Percentiles rank a stretch among this genome's conserved stretches.
phyloP scores from a whole-genome alignment of 2,888 invertebrate species.

The Trachelus troglodyta region DNA sequence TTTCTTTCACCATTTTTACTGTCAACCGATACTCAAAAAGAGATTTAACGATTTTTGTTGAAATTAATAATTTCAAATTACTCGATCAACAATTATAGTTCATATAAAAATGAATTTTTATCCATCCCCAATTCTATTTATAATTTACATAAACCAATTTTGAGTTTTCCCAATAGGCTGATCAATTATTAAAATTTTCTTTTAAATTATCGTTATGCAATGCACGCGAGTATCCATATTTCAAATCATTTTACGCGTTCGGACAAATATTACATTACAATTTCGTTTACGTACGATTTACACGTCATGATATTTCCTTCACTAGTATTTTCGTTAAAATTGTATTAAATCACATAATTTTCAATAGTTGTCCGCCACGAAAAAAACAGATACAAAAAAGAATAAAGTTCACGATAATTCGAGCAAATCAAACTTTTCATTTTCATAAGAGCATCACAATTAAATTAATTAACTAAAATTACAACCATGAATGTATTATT shows the following conservation, averaged over 20 bases:
- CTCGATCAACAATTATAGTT: background rate
- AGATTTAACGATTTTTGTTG: background rate
- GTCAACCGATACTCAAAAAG: background rate
- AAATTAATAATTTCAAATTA: background rate
- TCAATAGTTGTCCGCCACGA: background rate
- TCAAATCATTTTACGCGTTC: background rate
- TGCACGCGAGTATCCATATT: background rate
- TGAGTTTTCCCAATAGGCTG: background rate
- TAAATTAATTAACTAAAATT: too few species aligned
- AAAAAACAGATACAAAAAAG: background rate
- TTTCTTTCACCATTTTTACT: background rate
- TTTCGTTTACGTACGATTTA: background rate
- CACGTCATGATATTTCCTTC: background rate
- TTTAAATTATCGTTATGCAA: background rate
- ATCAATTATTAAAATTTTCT: background rate
- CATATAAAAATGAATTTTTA: background rate
- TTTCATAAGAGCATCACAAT: background rate
- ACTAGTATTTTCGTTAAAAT: background rate
- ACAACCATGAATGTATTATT: too few species aligned
- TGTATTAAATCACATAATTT: background rate
- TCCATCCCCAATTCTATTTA: background rate
- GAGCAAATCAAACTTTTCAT: background rate
- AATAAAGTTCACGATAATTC: too few species aligned
- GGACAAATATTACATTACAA: background rate
- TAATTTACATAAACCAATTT: background rate